A percentile compares a stretch with the other conserved stretches of the same genome.
Conservation (phyloP, 2,888 invertebrate genomes). For the Drosophila anomalipes region DNA sequence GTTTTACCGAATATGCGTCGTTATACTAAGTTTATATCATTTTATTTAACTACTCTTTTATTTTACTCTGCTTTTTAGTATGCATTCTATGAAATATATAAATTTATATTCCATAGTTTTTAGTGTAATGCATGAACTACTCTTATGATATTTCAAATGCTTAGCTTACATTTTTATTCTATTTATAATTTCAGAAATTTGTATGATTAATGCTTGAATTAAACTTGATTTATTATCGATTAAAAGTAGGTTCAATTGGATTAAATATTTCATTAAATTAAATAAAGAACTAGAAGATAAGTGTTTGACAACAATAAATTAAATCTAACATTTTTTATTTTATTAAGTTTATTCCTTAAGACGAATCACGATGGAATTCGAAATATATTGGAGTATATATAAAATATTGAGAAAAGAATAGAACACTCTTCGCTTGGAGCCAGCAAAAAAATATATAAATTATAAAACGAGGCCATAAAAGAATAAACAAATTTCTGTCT, state of each 20-base stretch:
- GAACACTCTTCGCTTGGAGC: too few species aligned
- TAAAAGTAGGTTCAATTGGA: background rate
- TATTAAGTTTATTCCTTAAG: background rate
- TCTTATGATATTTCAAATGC: background rate
- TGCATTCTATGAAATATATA: background rate
- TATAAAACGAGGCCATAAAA: background rate
- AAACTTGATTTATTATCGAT: background rate
- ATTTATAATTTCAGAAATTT: background rate
- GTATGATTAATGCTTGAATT: background rate
- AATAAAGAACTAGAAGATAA: background rate
- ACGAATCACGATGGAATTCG: background rate
- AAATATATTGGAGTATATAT: background rate
- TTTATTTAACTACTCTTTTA: background rate
- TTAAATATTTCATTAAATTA: background rate
- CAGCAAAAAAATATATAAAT: background rate
- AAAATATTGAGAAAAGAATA: background rate
- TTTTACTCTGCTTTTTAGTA: background rate
- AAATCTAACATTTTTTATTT: background rate
- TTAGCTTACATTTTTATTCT: background rate
- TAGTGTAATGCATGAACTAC: background rate
- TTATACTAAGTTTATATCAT: background rate
- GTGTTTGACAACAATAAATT: background rate
- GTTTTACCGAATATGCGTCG: conserved; percentile 46
- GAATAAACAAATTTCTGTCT: background rate
- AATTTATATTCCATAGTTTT: background rate